A percentile compares a stretch with the other conserved stretches of the same genome.
phyloP scores from a whole-genome alignment of 2,797 vertebrate genomes.

The Anolis apletophallus region DNA sequence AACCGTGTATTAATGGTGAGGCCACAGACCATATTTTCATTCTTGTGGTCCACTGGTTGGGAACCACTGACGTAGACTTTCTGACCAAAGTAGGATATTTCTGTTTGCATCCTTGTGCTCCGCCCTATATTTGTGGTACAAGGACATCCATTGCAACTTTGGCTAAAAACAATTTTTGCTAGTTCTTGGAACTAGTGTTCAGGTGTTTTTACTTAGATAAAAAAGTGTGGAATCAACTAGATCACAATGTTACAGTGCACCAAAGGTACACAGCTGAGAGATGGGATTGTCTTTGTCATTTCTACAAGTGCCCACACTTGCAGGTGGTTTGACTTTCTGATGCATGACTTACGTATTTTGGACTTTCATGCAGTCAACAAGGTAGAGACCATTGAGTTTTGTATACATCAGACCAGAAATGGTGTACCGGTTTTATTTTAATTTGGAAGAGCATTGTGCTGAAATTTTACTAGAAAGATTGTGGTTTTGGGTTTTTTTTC shows the following conservation, averaged over 20 bases:
- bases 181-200: neutral
- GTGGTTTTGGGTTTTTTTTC: neutral
- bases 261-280: constrained; percentile 24
- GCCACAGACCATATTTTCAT: too few species aligned
- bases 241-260: neutral
- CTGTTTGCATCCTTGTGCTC: neutral
- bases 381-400: constrained; percentile 20
- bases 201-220: constrained; percentile 42
- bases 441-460: constrained; percentile 38
- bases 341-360: constrained; percentile 44
- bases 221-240: constrained; percentile 39
- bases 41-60: too few species aligned
- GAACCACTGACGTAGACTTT: too few species aligned
- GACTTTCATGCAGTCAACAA: constrained; percentile 20
- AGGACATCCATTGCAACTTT: neutral
- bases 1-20: too few species aligned
- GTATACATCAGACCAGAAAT: constrained; percentile 5
- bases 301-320: constrained; percentile 34
- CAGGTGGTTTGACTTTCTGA: constrained; percentile 63
- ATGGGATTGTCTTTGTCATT: neutral
- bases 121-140: neutral
- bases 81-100: constrained; percentile 1
- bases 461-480: neutral
- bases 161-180: neutral
- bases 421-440: constrained; percentile 20